Percentiles rank a stretch among this genome's conserved stretches.
phyloP scores from a whole-genome alignment of 2,888 invertebrate genomes.

The Cerceris rybyensis region DNA sequence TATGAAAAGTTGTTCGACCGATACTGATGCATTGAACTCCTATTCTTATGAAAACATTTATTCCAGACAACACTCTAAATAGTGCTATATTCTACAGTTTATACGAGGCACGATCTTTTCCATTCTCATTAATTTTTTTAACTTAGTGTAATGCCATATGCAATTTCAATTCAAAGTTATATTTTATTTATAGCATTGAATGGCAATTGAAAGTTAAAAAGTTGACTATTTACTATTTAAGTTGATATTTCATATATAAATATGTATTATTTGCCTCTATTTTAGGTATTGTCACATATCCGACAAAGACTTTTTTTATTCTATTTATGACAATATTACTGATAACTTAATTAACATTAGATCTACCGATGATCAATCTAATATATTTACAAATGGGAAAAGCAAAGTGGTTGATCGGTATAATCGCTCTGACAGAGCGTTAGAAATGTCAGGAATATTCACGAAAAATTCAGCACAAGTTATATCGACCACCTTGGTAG shows the following conservation, averaged over 20 bases:
- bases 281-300: too few relatives aligned
- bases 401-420: too few relatives aligned
- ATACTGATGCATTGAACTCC: conserved; percentile 27
- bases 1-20: conserved; percentile 18
- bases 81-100: conserved; percentile 35
- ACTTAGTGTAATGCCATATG: neutral
- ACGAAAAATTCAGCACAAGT: too few relatives aligned
- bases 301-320: too few relatives aligned
- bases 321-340: too few relatives aligned
- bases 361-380: too few relatives aligned
- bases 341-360: too few relatives aligned
- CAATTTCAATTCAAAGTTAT: conserved; percentile 4
- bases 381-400: too few relatives aligned
- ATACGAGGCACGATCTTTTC: conserved; percentile 19
- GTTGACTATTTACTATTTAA: conserved; percentile 7
- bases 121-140: neutral
- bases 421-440: too few relatives aligned
- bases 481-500: too few relatives aligned
- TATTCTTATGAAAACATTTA: conserved; percentile 27
- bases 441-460: too few relatives aligned
- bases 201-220: conserved; percentile 14
- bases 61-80: conserved; percentile 27
- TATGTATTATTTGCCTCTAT: neutral
- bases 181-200: conserved; percentile 19
- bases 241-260: conserved; percentile 15